A percentile compares a stretch with the other conserved stretches of the same genome.
Conservation (phyloP, 2,113 vertebrate genomes). For the Chloebia gouldiae region DNA sequence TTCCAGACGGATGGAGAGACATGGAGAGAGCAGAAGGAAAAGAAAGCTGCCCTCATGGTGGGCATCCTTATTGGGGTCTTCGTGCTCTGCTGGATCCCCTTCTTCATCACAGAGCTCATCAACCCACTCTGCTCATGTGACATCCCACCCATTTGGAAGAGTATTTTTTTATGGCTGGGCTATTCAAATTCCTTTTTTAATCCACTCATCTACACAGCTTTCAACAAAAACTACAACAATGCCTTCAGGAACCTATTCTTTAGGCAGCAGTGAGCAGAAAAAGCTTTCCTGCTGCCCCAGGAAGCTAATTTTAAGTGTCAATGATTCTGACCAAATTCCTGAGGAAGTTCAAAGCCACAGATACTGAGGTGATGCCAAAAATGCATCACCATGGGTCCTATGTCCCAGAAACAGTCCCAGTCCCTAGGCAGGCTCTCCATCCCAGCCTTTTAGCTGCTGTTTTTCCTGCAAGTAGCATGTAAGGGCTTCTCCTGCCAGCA, state of each 20-base stretch:
- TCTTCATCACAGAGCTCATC: conserved; percentile 94
- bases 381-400: fast-evolving
- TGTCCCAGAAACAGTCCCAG: neutral
- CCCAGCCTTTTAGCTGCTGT: neutral
- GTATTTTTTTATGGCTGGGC: conserved; percentile 95
- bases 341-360: neutral
- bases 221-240: conserved; percentile 97
- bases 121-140: conserved; percentile 88
- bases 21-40: conserved; percentile 94
- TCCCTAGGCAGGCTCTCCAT: neutral
- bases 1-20: conserved; percentile 91
- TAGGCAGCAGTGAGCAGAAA: conserved; percentile 77
- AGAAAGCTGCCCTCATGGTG: conserved; percentile 91
- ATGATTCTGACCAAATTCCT: neutral
- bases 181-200: conserved; percentile 99
- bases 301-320: neutral
- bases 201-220: conserved; percentile 95
- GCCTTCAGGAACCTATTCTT: conserved; percentile 92
- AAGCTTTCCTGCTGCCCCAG: neutral
- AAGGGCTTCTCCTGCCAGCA: neutral
- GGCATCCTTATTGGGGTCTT: conserved; percentile 95
- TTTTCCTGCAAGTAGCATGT: neutral
- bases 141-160: conserved; percentile 91
- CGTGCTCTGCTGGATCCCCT: conserved; percentile 95
- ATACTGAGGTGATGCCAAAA: neutral